Conservation (phyloP, 2,888 invertebrate species). For the Tetragonisca angustula region DNA sequence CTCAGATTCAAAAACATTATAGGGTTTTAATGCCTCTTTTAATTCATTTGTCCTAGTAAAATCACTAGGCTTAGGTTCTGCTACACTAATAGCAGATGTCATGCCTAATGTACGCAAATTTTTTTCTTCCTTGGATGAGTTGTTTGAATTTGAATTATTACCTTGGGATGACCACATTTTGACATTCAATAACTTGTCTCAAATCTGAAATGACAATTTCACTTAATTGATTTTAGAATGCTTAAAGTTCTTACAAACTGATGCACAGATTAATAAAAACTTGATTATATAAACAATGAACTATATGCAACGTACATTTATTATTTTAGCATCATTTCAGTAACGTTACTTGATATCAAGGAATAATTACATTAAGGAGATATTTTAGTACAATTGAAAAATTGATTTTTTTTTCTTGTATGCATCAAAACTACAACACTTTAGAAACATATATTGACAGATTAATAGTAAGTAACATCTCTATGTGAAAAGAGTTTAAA, state of each 20-base stretch:
- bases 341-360: neutral
- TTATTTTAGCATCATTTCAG: neutral
- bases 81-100: conserved; percentile 97
- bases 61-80: conserved; percentile 92
- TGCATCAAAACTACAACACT: no score
- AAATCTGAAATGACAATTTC: conserved; percentile 37
- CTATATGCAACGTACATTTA: neutral
- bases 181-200: conserved; percentile 40
- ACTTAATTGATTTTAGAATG: conserved; percentile 2
- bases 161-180: conserved; percentile 80
- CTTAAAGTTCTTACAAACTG: neutral
- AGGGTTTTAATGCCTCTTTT: conserved; percentile 91
- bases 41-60: conserved; percentile 90
- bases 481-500: no score
- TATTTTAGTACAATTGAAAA: no score
- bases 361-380: neutral
- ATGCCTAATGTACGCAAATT: conserved; percentile 91
- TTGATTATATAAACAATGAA: conserved; percentile 28
- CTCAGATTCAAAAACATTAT: conserved; percentile 95
- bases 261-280: neutral
- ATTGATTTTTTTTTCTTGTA: no score
- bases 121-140: conserved; percentile 85
- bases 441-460: no score
- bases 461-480: no score
- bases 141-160: conserved; percentile 79